Conservation (phyloP, 2,888 invertebrate species). For the Steinernema carpocapsae region DNA sequence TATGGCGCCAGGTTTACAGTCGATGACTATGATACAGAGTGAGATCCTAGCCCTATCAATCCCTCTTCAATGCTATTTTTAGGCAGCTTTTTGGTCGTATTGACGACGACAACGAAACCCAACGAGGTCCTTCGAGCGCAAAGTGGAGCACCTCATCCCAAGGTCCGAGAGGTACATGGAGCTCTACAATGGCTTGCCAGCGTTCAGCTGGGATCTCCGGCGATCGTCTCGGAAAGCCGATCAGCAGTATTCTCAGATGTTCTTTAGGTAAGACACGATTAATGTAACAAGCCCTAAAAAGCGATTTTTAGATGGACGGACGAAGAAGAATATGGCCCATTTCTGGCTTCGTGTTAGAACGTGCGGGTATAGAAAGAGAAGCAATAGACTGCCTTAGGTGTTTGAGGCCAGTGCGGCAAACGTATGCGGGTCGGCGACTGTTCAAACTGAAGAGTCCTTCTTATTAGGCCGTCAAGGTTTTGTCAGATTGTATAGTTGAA, state of each 20-base stretch:
- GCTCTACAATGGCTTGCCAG: background rate
- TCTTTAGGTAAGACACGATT: background rate
- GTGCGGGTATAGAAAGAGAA: conserved; percentile 24
- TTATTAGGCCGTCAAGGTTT: background rate
- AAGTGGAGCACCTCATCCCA: conserved; percentile 27
- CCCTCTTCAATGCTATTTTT: background rate
- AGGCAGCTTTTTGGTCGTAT: conserved; percentile 16
- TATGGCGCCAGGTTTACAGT: conserved; percentile 4
- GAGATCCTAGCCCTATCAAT: background rate
- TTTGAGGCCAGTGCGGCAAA: background rate
- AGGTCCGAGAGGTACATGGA: conserved; percentile 6
- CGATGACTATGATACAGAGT: conserved; percentile 27
- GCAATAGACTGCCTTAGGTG: conserved; percentile 23
- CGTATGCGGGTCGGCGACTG: background rate
- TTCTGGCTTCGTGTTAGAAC: conserved; percentile 2
- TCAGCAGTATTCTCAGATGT: conserved; percentile 8
- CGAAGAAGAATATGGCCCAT: conserved; percentile 14
- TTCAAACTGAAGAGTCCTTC: no score
- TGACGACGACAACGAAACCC: background rate
- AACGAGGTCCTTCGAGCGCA: background rate
- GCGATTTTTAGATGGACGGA: background rate
- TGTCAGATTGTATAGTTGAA: background rate
- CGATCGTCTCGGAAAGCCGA: conserved; percentile 5
- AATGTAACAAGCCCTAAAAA: background rate
- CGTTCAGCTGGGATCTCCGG: conserved; percentile 23